phyloP scores from a whole-genome alignment of 2,797 vertebrate genomes.

The Lemur catta region DNA sequence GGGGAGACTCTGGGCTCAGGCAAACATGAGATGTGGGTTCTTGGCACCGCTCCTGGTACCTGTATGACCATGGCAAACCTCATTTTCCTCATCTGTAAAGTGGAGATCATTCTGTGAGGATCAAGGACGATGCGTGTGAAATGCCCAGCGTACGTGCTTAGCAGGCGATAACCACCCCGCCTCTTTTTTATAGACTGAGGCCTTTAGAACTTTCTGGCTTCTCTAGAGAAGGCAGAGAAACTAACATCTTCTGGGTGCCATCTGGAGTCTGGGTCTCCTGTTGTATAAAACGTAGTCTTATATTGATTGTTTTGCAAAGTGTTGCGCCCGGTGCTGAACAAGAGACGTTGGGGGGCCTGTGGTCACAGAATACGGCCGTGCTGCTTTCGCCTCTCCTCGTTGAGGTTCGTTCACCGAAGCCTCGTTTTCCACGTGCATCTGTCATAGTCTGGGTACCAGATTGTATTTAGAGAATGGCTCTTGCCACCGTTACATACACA shows the following conservation, averaged over 20 bases:
- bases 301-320: background rate
- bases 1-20: background rate
- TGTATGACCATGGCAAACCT: background rate
- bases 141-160: background rate
- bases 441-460: conserved; percentile 59
- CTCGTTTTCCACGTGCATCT: conserved; percentile 30
- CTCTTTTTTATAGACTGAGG: background rate
- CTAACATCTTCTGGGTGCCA: background rate
- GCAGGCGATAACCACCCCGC: rapidly evolving
- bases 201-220: background rate
- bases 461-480: conserved; percentile 55
- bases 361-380: background rate
- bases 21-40: background rate
- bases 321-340: background rate
- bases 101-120: background rate
- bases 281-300: background rate
- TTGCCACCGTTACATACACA: conserved; percentile 31
- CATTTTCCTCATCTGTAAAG: background rate
- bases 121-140: background rate
- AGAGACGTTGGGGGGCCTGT: background rate
- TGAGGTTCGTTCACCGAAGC: background rate
- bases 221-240: background rate
- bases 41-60: too few species aligned
- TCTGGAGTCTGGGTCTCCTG: background rate
- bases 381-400: background rate